Conservation (phyloP, 2,797 vertebrate species). For the Ctenopoma kingsleyae region DNA sequence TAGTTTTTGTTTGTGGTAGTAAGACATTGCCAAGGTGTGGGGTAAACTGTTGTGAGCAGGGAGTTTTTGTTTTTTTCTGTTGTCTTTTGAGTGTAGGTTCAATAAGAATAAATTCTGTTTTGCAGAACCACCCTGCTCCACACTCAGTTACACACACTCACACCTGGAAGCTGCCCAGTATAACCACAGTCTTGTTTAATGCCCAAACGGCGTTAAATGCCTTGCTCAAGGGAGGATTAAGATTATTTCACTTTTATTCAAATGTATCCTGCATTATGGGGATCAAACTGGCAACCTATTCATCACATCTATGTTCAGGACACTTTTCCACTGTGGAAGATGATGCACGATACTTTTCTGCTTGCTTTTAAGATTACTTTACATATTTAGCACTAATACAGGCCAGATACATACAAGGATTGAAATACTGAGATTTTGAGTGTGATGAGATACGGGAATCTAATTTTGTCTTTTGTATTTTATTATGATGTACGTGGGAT, state of each 20-base stretch:
- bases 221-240: not conserved
- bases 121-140: slow-evolving; percentile 5
- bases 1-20: slow-evolving; percentile 11
- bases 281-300: slow-evolving; percentile 2
- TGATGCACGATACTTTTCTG: too few species aligned
- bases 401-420: too few species aligned
- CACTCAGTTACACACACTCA: slow-evolving; percentile 11
- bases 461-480: too few species aligned
- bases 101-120: slow-evolving; percentile 13
- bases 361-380: too few species aligned
- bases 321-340: not conserved
- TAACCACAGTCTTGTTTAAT: slow-evolving; percentile 7
- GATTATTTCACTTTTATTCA: not conserved
- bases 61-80: not conserved
- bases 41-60: slow-evolving; percentile 11
- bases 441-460: too few species aligned
- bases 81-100: not conserved
- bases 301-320: not conserved
- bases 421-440: too few species aligned
- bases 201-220: slow-evolving; percentile 5
- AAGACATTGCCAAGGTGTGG: slow-evolving; percentile 20
- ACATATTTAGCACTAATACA: too few species aligned
- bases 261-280: not conserved
- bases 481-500: too few species aligned
- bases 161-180: slow-evolving; percentile 32